Evolutionary conservation across 2,888 invertebrate genomes (phyloP), one percentile per base, ranked within the genome.

Genomic region (Macropis europaea): DNA sequence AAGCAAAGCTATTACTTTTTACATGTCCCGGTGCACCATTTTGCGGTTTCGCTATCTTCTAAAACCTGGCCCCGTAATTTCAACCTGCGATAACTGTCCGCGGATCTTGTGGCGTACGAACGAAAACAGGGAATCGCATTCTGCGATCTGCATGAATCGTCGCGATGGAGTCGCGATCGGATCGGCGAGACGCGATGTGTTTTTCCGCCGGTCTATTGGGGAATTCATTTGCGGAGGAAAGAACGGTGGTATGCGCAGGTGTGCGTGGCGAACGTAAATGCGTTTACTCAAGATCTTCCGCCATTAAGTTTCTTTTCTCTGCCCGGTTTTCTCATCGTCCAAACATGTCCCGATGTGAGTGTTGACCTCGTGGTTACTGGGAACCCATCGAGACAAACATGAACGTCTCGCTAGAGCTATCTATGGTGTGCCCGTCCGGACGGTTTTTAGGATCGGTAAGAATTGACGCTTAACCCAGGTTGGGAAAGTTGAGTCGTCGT

Each of bases 271-370:
- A 62, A 67, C 62, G 76, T 76, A 77, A 80, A 79, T 73, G 79
- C 77, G 74, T 76, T 73, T 75, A 67, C 69, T 63, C 75, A 68
- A 75, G 67, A 76, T 76, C 73, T 76, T 74, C 71, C 73, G 73
- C 72, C 62, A 66, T 72, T 75, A 76, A 72, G 75, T 82, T 84
- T 78, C 76, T 80, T 82, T 75, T 78, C 74, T 50, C 70, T 74
- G 63, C 76, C 69, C 52, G 74, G 79, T 79, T 71, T 75, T 75
- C 82, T 76, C 75, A 76, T 78, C 77, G 69, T 82, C 83, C 85
- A 84, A 85, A 86, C 86, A 86, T 86, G 86, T 85, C 86, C 81
- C 77, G 86, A 83, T 82, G 82, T 75, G 80, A 83, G 81, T 82
- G 77, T 83, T 82, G 82, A 84, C 82, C 82, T 77, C 80, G 73